Base-by-base conservation (phyloP, 2,888 invertebrate genomes). In the Tridacna crocea region DNA sequence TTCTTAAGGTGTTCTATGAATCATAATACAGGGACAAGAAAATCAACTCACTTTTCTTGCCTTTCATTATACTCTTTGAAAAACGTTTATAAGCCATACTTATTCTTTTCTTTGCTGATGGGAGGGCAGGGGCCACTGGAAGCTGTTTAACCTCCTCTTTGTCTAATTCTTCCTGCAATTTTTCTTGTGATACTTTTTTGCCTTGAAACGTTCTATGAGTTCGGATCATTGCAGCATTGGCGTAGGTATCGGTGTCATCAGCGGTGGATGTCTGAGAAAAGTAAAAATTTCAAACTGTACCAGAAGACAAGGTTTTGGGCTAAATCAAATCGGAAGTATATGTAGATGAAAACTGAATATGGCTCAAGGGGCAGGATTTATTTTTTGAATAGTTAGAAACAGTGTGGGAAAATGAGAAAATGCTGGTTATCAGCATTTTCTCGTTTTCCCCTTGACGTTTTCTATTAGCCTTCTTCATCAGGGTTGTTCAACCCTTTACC, bases 71-170 rank as follows among this genome's bases (percentile, higher is more conserved):
- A 27, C 13, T 12, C 65, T 27, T 65, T 27, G 65, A 65, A 27
- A 65, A 8, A 26, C 36, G 65, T 24, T 65, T 11, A n/a, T 17
- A 36, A 4, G 36, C n/a, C n/a, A 65, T 27, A 24, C 26, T 65
- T 27, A 17, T 26, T 10, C 27, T 2, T 27, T 65, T 68, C 48
- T 68, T 68, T n/a, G 22, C 15, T 19, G n/a, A 6, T 17, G 66
- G 58, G 17, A 51, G 26, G 12, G 27, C 55, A 58, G 65, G 79
- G 0, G 72, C 68, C 0, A 2, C 1, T 22, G 63, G 63, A 48
- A 75, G 75, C 4, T 75, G 11, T 0, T 63, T 48, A 11, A 75
- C 11, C 19, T 75, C 75, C 47, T 19, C 65, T 15, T 75, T 1
- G 4, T 75, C 75, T 1, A 75, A 51, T 10, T 26, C 3, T 2